Base-by-base conservation (phyloP, 2,888 invertebrate species). In the Sarcophaga carnaria region DNA sequence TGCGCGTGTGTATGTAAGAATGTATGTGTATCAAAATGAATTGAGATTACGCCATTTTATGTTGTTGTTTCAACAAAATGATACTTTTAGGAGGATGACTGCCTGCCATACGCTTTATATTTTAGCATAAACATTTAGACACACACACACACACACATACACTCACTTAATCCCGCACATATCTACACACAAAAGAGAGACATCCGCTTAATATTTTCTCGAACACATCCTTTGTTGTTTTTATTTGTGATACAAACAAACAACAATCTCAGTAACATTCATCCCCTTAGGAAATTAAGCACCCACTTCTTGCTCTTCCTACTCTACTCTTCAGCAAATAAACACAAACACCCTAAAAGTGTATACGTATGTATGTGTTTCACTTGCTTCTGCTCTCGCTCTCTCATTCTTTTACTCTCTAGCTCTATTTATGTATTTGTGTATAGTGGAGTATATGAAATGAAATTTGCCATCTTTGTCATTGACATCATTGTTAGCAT, bases 281-380 rank as follows among this genome's bases (percentile, higher is more conserved):
- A 87, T 87, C 87, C 87, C 87, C 84, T 87, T 85, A 87, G 87
- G 87, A 87, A 87, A 87, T 87, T 87, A 87, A 84, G 87, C 87
- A 84, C 87, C 84, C 87, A 87, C 84, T 86, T 76, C 79, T 86
- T 79, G 72, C 72, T 83, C 83, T 83, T 83, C 83, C 83, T 76
- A 49, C 27, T 49, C 3, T 17, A 54, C 14, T 14, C 54, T 54
- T 17, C 54, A 54, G 12, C 12, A 54, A 54, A 54, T 17, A 54
- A 3, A 54, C 14, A 54, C 54, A 14, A 54, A 14, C 17, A 17
- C 54, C 17, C 54, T 54, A 17, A 54, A 54, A 14, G 54, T 14
- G 14, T 20, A 6, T 14, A 47, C 11, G 2, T 14, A 47, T 11
- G 2, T 17, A 14, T 67, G 27, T 75, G 49, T 37, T 10, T 4